Base-by-base conservation (phyloP, 2,113 vertebrate genomes). In the Lagopus muta region DNA sequence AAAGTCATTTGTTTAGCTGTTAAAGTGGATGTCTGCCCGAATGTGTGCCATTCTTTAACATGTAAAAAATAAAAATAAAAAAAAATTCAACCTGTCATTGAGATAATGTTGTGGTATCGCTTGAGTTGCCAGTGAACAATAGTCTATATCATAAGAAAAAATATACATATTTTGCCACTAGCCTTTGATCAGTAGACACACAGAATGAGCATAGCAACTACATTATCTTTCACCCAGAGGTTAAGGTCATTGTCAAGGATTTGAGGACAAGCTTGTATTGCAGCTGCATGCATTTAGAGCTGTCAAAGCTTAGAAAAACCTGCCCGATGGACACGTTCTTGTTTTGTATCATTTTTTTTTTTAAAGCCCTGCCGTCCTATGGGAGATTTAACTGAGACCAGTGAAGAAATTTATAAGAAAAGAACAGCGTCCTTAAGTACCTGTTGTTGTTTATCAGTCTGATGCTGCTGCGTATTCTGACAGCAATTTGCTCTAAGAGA, bases 171-270 rank as follows among this genome's bases (percentile, higher is more conserved):
- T 92, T 96, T 82, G 89, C 94, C 86, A 93, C 71, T 78, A 96
- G 86, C 75, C 88, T 96, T 90, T 96, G 96, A 94, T 97, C 93
- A 95, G 96, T 92, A 97, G 91, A 96, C 94, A 92, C 82, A 82
- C 65, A 88, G 94, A 97, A 95, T 72, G 95, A 96, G 92, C 94
- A 90, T 88, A 96, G 94, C 95, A 96, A 97, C 92, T 97, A 94
- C 96, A 97, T 97, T 96, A 97, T 97, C 96, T 97, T 97, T 97
- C 97, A 96, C 95, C 96, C 94, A 24, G 81, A 94, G 97, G 96
- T 96, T 91, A 93, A 97, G 96, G 97, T 94, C 93, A 96, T 94
- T 96, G 93, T 96, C 97, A 97, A 97, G 94, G 96, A 97, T 96
- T 94, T 94, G 95, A 97, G 91, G 96, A 97, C 93, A 96, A 94